Evolutionary conservation across 1,140 invertebrate genomes (phyloP), one percentile per base, ranked within the genome.

Genomic region (Tribolium madens): DNA sequence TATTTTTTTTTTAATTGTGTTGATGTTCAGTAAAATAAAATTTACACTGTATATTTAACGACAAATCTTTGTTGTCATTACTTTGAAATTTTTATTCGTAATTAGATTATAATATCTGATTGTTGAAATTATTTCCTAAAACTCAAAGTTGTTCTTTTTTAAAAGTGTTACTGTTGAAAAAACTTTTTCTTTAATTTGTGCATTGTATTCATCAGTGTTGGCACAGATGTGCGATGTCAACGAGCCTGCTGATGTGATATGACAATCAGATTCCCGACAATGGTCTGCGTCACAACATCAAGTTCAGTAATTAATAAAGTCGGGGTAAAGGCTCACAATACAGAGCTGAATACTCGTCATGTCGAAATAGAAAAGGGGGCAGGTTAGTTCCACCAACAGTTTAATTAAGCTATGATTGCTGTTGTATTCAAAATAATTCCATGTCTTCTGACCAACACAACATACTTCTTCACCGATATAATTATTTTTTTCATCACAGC

Each of bases 241-340:
- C 77, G 75, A 80, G 76, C 60, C 57, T 78, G 75, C 60, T 82
- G 81, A 83, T 83, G 78, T 81, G 80, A 83, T 83, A 81, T 79
- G 83, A 83, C 81, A 84, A 83, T 83, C 83, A 76, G 80, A 83
- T 83, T 79, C 76, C 46, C 47, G 60, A 83, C 82, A 83, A 83
- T 83, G 79, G 82, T 53, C 64, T 68, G 73, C 71, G 81, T 83
- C 81, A 83, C 82, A 84, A 82, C 83, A 84, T 80, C 81, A 75
- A 84, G 82, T 84, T 83, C 73, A 73, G 83, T 84, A 84, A 84
- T 84, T 84, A 84, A 84, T 83, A 84, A 84, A 83, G 81, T 83
- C 80, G 76, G 76, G 79, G 81, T 64, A 64, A 26, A 64, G 14
- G 26, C 57, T 33, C 57, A 64, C 57, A 64, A 64, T 64, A 64